phyloP scores from a whole-genome alignment of 1,140 invertebrate species.

The Vanessa tameamea region DNA sequence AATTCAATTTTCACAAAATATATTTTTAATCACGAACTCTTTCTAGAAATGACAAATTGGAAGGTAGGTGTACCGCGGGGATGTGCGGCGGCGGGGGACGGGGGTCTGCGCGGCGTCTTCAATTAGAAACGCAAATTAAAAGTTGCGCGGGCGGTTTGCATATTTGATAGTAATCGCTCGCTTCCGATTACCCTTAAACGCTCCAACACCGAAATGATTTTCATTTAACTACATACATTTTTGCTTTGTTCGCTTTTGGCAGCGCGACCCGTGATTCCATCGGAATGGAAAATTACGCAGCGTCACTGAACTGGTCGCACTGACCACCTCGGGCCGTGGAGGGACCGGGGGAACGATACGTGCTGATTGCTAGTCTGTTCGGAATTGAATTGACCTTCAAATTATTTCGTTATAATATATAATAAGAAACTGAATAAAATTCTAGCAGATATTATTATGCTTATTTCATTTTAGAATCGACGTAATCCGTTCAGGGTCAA shows the following conservation, averaged over 20 bases:
- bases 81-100: neutral
- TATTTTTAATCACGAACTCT: neutral
- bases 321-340: neutral
- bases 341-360: neutral
- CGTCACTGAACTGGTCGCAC: neutral
- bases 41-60: neutral
- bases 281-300: conserved; percentile 7
- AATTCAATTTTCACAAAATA: neutral
- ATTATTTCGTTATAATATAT: no score
- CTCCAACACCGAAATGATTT: conserved; percentile 8
- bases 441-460: no score
- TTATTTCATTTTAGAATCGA: no score
- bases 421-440: no score
- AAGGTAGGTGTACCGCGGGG: neutral
- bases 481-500: no score
- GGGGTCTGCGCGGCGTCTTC: neutral
- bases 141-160: conserved; percentile 20
- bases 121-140: conserved; percentile 18
- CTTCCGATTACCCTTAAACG: conserved; percentile 3
- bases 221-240: conserved; percentile 4
- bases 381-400: no score
- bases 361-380: neutral
- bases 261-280: neutral
- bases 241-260: neutral
- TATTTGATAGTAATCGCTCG: conserved; percentile 22